Evolutionary conservation across 2,797 vertebrate genomes (phyloP).

Genomic region (Acanthurus lineatus): DNA sequence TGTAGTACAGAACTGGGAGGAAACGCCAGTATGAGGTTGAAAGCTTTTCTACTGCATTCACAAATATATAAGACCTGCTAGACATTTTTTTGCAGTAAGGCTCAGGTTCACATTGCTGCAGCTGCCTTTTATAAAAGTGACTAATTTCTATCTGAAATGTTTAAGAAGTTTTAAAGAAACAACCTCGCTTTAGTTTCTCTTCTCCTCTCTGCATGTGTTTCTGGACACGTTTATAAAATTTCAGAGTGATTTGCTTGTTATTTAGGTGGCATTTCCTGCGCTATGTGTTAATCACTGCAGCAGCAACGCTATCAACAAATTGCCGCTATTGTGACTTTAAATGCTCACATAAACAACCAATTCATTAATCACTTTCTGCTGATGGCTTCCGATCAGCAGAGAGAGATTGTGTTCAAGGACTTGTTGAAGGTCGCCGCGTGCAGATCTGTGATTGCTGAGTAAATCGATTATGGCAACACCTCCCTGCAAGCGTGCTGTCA

Average conservation of each 20-base stretch:
- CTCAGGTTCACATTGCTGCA: slow-evolving; percentile 30
- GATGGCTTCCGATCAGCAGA: slow-evolving; percentile 71
- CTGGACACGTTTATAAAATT: background rate
- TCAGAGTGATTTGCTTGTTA: slow-evolving; percentile 18
- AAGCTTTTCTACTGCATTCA: slow-evolving; percentile 48
- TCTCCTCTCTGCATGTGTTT: background rate
- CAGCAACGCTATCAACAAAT: slow-evolving; percentile 30
- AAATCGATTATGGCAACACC: slow-evolving; percentile 80
- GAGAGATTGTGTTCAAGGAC: slow-evolving; percentile 77
- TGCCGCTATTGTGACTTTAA: slow-evolving; percentile 57
- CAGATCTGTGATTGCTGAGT: slow-evolving; percentile 79
- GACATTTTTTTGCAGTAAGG: slow-evolving; percentile 30
- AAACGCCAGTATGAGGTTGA: slow-evolving; percentile 56
- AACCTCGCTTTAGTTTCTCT: background rate
- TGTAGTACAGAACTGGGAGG: slow-evolving; percentile 44
- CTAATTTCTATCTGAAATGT: slow-evolving; percentile 52
- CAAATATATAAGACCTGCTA: slow-evolving; percentile 44
- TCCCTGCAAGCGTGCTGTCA: slow-evolving; percentile 72
- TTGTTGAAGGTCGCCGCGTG: slow-evolving; percentile 75
- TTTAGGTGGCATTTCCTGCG: slow-evolving; percentile 30
- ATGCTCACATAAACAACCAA: slow-evolving; percentile 60
- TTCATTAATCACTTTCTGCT: slow-evolving; percentile 68
- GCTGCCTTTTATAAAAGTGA: slow-evolving; percentile 38
- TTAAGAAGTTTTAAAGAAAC: slow-evolving; percentile 44
- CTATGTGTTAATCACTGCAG: slow-evolving; percentile 18